Percentiles rank a stretch among this genome's conserved stretches.
These are phyloP conservation scores for Lamellibrachia luymesi DNA, from an alignment of 1,140 invertebrate genomes.

Conservation along the genomic window DNA sequence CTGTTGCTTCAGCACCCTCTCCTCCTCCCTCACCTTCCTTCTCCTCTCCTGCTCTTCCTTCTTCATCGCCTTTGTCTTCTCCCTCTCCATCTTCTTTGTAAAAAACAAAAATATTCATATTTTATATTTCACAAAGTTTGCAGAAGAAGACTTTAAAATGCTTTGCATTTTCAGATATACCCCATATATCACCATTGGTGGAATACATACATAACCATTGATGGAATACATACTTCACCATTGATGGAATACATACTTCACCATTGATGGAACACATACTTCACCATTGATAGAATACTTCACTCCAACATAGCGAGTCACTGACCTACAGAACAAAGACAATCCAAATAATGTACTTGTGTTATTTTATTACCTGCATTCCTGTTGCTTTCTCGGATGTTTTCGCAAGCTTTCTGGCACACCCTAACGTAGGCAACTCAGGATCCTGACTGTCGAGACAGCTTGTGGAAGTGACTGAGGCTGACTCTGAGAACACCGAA, in stretches of 20 bases:
- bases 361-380: neutral
- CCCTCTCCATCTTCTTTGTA: neutral
- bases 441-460: neutral
- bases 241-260: too few relatives aligned
- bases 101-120: neutral
- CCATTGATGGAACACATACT: too few relatives aligned
- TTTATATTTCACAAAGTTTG: neutral
- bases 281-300: too few relatives aligned
- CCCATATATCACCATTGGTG: too few relatives aligned
- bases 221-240: too few relatives aligned
- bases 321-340: too few relatives aligned
- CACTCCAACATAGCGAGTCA: too few relatives aligned
- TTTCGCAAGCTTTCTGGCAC: neutral
- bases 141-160: too few relatives aligned
- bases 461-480: neutral
- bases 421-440: neutral
- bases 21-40: neutral
- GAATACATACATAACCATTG: too few relatives aligned
- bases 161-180: too few relatives aligned
- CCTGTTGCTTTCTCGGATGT: neutral
- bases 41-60: neutral
- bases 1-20: neutral
- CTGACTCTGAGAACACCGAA: neutral
- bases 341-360: neutral
- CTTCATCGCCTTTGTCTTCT: neutral